phyloP scores from a whole-genome alignment of 2,113 vertebrate species.

The Pseudopodoces humilis region DNA sequence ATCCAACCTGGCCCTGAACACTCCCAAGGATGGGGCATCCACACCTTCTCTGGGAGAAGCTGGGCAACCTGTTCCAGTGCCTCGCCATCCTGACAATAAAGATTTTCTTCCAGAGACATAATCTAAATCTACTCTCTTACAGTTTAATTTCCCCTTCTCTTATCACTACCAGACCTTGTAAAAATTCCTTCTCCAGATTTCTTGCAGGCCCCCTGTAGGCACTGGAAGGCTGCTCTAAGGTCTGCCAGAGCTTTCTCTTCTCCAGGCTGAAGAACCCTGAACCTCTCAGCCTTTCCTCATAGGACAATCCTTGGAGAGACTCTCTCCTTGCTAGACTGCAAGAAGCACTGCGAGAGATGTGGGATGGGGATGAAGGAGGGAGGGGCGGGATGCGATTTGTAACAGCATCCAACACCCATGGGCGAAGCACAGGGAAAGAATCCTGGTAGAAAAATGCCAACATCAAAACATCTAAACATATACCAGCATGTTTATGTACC shows the following conservation, averaged over 20 bases:
- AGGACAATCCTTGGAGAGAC: accelerated
- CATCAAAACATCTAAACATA: background rate
- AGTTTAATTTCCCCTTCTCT: background rate
- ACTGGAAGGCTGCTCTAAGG: background rate
- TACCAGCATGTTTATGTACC: accelerated
- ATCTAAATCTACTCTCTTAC: too few relatives aligned
- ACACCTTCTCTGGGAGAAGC: background rate
- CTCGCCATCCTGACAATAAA: background rate
- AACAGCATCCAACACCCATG: accelerated
- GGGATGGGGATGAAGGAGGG: background rate
- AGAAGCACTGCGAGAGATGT: accelerated
- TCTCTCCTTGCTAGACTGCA: accelerated
- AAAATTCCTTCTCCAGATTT: background rate
- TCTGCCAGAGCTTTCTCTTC: background rate
- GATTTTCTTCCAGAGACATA: background rate
- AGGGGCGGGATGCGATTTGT: accelerated
- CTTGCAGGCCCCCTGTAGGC: background rate
- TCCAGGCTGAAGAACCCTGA: background rate
- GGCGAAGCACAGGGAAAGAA: accelerated
- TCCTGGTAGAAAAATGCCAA: accelerated
- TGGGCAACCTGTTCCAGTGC: background rate
- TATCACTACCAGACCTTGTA: too few relatives aligned
- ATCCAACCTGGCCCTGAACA: too few relatives aligned
- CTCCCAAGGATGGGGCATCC: background rate
- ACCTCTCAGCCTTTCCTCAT: too few relatives aligned